These are phyloP conservation scores for Catocala fraxini DNA, from an alignment of 2,888 invertebrate species.

Conservation along the genomic window DNA sequence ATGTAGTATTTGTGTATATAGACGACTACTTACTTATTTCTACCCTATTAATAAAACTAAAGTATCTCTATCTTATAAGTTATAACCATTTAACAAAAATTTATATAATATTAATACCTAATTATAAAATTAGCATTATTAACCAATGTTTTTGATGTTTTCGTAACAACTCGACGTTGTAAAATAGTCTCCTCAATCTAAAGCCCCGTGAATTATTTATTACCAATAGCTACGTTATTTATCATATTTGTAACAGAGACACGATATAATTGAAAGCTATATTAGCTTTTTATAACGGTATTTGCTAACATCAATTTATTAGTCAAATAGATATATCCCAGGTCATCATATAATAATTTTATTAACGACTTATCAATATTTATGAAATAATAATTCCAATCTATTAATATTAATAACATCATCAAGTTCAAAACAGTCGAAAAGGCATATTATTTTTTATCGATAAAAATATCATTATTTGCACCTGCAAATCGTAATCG, in stretches of 20 bases:
- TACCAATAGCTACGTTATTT: background rate
- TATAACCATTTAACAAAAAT: too few relatives aligned
- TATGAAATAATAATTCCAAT: conserved; percentile 49
- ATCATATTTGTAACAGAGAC: conserved; percentile 24
- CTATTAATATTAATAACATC: conserved; percentile 69
- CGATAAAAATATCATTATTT: conserved; percentile 71
- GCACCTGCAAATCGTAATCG: conserved; percentile 82
- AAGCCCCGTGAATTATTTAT: background rate
- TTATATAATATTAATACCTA: too few relatives aligned
- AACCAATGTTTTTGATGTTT: too few relatives aligned
- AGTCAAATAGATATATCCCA: conserved; percentile 27
- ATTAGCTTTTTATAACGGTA: conserved; percentile 33
- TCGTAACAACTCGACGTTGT: background rate
- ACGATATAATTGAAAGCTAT: conserved; percentile 19
- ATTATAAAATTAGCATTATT: too few relatives aligned
- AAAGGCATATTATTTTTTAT: conserved; percentile 63
- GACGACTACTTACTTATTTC: too few relatives aligned
- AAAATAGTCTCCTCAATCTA: background rate
- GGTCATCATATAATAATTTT: conserved; percentile 32
- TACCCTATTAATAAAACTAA: too few relatives aligned
- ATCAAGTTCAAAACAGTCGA: conserved; percentile 54
- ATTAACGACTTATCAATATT: conserved; percentile 45
- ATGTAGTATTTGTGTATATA: too few relatives aligned
- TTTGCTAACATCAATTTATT: conserved; percentile 27
- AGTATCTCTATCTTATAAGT: too few relatives aligned